Conservation (phyloP, 2,797 vertebrate genomes). For the Mormyrops boulengeri region DNA sequence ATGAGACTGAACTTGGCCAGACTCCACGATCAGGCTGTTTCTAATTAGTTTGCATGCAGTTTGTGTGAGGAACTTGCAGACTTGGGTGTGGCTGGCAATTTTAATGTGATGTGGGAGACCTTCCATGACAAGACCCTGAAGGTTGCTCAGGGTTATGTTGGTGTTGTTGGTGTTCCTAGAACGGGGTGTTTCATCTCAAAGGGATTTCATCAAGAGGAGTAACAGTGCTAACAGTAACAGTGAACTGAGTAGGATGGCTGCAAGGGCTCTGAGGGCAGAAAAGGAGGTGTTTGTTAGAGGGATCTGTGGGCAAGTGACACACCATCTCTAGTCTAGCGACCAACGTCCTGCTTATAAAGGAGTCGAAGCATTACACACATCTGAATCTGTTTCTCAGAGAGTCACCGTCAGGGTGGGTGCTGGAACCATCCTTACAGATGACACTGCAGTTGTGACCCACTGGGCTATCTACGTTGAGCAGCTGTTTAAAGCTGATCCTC, state of each 20-base stretch:
- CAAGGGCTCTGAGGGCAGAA: background rate
- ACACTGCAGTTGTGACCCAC: background rate
- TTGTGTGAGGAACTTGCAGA: background rate
- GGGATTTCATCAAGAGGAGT: background rate
- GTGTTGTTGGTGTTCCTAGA: background rate
- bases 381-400: background rate
- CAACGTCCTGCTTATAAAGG: background rate
- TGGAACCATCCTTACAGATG: background rate
- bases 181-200: background rate
- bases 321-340: background rate
- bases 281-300: background rate
- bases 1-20: background rate
- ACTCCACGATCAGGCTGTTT: background rate
- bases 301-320: background rate
- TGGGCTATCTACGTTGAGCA: background rate
- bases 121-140: background rate
- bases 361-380: background rate
- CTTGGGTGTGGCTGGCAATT: background rate
- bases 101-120: background rate
- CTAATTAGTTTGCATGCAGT: background rate
- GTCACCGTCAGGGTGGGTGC: background rate
- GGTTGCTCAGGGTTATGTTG: background rate
- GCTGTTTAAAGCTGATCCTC: background rate
- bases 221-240: background rate
- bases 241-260: background rate